Conservation (phyloP, 2,888 invertebrate species). For the Tyria jacobaeae region DNA sequence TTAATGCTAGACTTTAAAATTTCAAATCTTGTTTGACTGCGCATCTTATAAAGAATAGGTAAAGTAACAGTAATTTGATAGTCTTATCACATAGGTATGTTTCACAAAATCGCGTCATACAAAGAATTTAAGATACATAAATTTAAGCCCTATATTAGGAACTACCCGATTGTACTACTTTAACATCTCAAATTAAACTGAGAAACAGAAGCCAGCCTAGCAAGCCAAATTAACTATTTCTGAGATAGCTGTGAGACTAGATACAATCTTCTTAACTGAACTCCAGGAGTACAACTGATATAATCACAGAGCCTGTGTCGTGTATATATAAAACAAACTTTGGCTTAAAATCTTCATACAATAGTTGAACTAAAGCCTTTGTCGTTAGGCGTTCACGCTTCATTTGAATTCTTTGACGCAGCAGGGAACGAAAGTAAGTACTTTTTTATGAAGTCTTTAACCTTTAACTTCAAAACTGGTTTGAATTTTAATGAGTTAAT, state of each 20-base stretch:
- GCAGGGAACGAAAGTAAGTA: conserved; percentile 71
- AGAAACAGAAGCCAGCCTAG: neutral
- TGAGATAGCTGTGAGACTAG: conserved; percentile 39
- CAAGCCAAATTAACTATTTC: conserved; percentile 37
- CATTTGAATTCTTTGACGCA: conserved; percentile 72
- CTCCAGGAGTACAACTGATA: conserved; percentile 34
- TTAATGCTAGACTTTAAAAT: neutral
- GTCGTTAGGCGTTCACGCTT: conserved; percentile 62
- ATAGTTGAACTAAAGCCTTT: conserved; percentile 59
- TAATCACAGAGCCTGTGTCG: conserved; percentile 37
- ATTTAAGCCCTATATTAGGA: too few relatives aligned
- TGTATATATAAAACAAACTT: conserved; percentile 48
- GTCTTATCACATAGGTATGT: neutral
- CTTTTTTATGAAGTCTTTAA: conserved; percentile 80
- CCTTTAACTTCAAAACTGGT: conserved; percentile 77
- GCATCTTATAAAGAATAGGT: neutral
- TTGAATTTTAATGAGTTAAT: conserved; percentile 83
- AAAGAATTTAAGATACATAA: neutral
- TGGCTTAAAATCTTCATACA: conserved; percentile 51
- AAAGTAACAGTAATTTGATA: too few relatives aligned
- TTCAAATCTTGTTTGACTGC: neutral
- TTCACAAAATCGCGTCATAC: neutral
- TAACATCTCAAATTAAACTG: conserved; percentile 34
- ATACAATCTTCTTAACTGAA: conserved; percentile 35
- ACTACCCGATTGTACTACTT: conserved; percentile 13